Conservation (phyloP, 2,888 invertebrate genomes). For the Strigamia crassipes region DNA sequence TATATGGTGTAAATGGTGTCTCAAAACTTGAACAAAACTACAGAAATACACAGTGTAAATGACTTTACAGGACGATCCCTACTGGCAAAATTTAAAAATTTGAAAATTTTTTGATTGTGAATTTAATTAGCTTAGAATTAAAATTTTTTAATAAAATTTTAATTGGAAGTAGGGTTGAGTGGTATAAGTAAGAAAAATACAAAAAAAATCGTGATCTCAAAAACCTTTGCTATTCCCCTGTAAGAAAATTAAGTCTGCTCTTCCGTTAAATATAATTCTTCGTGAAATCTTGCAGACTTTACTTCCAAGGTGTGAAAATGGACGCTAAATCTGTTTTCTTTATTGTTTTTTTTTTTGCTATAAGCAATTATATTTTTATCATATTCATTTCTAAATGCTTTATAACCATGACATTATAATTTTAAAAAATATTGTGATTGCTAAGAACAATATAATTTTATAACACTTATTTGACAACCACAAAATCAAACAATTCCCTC, state of each 20-base stretch:
- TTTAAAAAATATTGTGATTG: neutral
- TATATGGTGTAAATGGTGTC: too few species aligned
- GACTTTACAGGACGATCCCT: too few species aligned
- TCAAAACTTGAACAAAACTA: too few species aligned
- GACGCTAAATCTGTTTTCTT: conserved; percentile 54
- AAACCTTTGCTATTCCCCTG: too few species aligned
- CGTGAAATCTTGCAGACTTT: conserved; percentile 65
- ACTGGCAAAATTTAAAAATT: too few species aligned
- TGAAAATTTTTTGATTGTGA: too few species aligned
- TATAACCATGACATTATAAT: neutral
- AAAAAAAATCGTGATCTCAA: too few species aligned
- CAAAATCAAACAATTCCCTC: neutral
- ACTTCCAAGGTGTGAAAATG: conserved; percentile 72
- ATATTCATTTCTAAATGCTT: neutral
- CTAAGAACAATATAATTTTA: neutral
- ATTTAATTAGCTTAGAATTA: too few species aligned
- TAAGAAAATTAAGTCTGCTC: conserved; percentile 62
- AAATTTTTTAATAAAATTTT: too few species aligned
- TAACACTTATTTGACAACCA: neutral
- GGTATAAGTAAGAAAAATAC: too few species aligned
- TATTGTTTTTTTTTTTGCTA: neutral
- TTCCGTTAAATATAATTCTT: conserved; percentile 66
- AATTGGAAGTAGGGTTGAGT: too few species aligned
- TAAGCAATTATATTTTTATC: neutral
- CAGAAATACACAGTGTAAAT: too few species aligned